Conservation (phyloP, 2,888 invertebrate genomes). For the Sialis fuliginosa region DNA sequence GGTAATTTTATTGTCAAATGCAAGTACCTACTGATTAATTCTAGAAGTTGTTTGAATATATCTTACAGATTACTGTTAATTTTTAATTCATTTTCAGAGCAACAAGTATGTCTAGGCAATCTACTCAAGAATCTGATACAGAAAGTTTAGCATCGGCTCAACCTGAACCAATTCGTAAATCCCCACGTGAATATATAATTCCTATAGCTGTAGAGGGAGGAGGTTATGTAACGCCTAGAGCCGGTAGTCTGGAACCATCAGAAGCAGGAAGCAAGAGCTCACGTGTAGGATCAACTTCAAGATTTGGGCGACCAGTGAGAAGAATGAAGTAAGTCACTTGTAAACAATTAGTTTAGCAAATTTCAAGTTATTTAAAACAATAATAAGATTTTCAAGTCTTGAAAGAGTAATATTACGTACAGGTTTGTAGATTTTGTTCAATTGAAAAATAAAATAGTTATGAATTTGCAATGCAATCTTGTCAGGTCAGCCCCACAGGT, state of each 20-base stretch:
- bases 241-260: constrained; percentile 57
- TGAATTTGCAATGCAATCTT: too few species aligned
- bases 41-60: too few species aligned
- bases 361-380: too few species aligned
- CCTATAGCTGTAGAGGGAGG: constrained; percentile 87
- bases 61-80: neutral
- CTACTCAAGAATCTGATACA: constrained; percentile 54
- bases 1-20: too few species aligned
- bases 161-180: constrained; percentile 67
- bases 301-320: constrained; percentile 32
- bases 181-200: constrained; percentile 79
- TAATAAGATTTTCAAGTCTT: neutral
- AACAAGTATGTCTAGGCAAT: constrained; percentile 36
- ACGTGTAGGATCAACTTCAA: constrained; percentile 22
- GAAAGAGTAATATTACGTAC: neutral
- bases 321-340: constrained; percentile 41
- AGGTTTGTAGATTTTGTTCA: too few species aligned
- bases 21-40: too few species aligned
- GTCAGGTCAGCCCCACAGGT: too few species aligned
- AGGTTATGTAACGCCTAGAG: constrained; percentile 62
- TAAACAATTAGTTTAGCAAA: too few species aligned
- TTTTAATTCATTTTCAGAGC: constrained; percentile 13
- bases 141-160: constrained; percentile 33
- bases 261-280: constrained; percentile 37
- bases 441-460: too few species aligned